These are phyloP conservation scores for Nipponacmea schrenckii DNA, from an alignment of 2,888 invertebrate species.

Conservation along the genomic window DNA sequence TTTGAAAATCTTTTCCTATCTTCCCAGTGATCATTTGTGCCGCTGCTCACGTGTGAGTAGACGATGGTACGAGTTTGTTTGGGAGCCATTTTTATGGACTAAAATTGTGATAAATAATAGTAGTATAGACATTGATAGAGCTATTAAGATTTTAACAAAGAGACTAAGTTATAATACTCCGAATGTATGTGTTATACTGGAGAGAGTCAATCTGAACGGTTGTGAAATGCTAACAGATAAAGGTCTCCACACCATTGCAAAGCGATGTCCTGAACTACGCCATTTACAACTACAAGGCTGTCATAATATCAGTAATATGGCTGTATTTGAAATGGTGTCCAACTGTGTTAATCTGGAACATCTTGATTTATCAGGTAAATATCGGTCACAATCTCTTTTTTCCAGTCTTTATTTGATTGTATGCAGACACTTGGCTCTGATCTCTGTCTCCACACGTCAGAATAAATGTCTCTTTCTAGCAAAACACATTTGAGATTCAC, in stretches of 20 bases:
- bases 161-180: constrained; percentile 77
- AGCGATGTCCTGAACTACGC: constrained; percentile 83
- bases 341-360: constrained; percentile 85
- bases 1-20: constrained; percentile 77
- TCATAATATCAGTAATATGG: constrained; percentile 79
- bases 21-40: constrained; percentile 79
- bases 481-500: too few relatives aligned
- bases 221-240: constrained; percentile 81
- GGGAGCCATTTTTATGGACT: constrained; percentile 83
- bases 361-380: constrained; percentile 83
- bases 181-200: constrained; percentile 77
- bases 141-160: constrained; percentile 72
- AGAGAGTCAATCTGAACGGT: constrained; percentile 76
- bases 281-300: constrained; percentile 84
- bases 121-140: constrained; percentile 75
- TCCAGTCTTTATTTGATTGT: too few relatives aligned
- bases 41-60: constrained; percentile 79
- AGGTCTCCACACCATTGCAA: constrained; percentile 80
- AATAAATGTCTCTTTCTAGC: constrained; percentile 19
- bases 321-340: constrained; percentile 82
- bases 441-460: constrained; percentile 11
- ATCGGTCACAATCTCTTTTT: neutral
- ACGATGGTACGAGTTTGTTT: constrained; percentile 80
- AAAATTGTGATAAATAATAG: constrained; percentile 76
- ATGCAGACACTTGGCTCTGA: neutral